A percentile compares a stretch with the other conserved stretches of the same genome.
Conservation (phyloP, 2,113 vertebrate genomes). For the Aramus guarauna region DNA sequence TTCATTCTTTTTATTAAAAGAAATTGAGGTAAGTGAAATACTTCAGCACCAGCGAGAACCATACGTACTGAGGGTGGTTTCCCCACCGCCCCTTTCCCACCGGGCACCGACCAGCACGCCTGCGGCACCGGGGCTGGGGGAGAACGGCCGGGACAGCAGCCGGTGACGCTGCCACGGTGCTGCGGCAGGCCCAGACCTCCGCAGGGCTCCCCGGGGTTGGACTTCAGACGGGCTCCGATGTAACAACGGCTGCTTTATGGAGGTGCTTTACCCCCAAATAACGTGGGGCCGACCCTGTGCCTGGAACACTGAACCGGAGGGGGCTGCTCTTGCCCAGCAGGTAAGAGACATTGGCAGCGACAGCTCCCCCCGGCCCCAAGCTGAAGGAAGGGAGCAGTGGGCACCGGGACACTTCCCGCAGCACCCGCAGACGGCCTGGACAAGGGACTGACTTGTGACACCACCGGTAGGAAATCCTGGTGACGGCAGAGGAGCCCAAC, state of each 20-base stretch:
- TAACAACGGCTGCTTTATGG: accelerated
- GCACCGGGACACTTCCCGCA: accelerated
- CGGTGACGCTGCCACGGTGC: background rate
- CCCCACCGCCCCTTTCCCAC: accelerated
- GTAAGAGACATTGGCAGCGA: background rate
- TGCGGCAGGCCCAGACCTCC: background rate
- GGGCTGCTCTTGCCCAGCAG: background rate
- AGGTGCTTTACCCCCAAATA: background rate
- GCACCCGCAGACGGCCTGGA: background rate
- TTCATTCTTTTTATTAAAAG: conserved; percentile 59
- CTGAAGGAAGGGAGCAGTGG: accelerated
- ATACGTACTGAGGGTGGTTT: background rate
- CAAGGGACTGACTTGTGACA: background rate
- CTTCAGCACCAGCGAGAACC: conserved; percentile 39
- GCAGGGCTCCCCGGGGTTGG: accelerated
- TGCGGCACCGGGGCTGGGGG: background rate
- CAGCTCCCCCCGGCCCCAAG: background rate
- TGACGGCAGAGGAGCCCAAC: background rate
- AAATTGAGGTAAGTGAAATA: conserved; percentile 59
- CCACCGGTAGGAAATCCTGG: background rate
- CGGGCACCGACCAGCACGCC: accelerated
- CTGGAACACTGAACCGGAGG: background rate
- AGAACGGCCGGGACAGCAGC: accelerated
- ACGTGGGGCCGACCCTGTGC: background rate
- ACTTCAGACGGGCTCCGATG: background rate